These are phyloP conservation scores for Dysidea cf. avara DNA, from an alignment of 37 sponge, comb jelly and placozoan genomes.

Conservation along the genomic window DNA sequence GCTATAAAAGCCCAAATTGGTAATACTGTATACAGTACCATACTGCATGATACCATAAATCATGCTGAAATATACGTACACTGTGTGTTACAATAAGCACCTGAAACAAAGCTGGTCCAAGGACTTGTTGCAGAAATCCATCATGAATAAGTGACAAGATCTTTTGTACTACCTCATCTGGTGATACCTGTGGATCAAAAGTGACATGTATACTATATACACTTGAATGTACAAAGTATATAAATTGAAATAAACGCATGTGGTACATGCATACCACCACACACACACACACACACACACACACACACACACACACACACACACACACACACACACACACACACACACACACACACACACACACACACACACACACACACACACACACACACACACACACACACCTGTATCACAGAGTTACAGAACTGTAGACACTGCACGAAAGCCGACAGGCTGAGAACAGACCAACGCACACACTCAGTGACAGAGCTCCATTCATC, in stretches of 20 bases:
- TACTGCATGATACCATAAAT: too few species aligned
- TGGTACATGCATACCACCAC: background rate
- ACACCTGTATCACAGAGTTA: conserved; percentile 80
- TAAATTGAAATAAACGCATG: background rate
- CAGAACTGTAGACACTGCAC: conserved; percentile 65
- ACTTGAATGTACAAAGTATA: background rate
- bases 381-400: too few species aligned
- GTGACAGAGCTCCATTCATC: conserved; percentile 70
- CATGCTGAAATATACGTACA: too few species aligned
- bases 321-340: too few species aligned
- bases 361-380: too few species aligned
- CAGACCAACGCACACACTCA: conserved; percentile 26
- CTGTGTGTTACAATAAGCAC: too few species aligned
- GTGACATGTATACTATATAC: background rate
- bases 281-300: background rate
- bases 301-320: too few species aligned
- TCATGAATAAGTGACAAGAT: conserved; percentile 47
- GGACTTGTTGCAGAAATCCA: conserved; percentile 73
- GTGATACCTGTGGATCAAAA: conserved; percentile 42
- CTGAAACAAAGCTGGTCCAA: conserved; percentile 78
- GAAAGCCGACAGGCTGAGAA: conserved; percentile 56
- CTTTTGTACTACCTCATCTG: conserved; percentile 37
- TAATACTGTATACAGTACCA: too few species aligned
- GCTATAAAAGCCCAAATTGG: too few species aligned
- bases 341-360: too few species aligned